phyloP scores from a whole-genome alignment of 1,140 invertebrate genomes.

The Drosophila sp. region DNA sequence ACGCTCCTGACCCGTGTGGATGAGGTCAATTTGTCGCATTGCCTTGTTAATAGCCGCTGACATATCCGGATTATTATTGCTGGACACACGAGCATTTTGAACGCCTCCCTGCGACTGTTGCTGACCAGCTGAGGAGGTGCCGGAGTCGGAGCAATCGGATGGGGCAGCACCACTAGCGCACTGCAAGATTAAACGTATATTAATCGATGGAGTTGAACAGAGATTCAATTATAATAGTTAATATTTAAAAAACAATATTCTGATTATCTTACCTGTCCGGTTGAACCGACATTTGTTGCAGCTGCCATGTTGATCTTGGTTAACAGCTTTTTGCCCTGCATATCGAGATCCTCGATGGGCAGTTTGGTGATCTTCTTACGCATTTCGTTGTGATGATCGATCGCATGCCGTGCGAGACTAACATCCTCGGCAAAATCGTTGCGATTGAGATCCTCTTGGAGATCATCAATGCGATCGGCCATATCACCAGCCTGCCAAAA shows the following conservation, averaged over 20 bases:
- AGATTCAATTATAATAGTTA: no score
- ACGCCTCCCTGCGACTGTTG: conserved; percentile 30
- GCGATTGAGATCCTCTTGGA: conserved; percentile 95
- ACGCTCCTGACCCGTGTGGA: conserved; percentile 94
- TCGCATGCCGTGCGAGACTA: conserved; percentile 93
- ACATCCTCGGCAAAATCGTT: conserved; percentile 97
- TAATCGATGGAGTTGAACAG: not conserved
- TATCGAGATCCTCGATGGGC: conserved; percentile 96
- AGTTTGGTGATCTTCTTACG: conserved; percentile 97
- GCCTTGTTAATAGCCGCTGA: conserved; percentile 88
- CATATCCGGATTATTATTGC: conserved; percentile 88
- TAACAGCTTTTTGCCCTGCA: conserved; percentile 86
- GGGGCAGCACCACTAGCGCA: conserved; percentile 44
- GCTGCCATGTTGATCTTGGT: conserved; percentile 73
- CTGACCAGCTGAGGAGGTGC: conserved; percentile 66
- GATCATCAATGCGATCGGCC: conserved; percentile 94
- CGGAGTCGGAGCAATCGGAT: conserved; percentile 72
- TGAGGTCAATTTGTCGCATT: conserved; percentile 91
- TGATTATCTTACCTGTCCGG: conserved; percentile 50
- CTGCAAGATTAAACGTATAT: conserved; percentile 20
- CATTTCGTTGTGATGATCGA: conserved; percentile 97
- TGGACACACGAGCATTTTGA: conserved; percentile 24
- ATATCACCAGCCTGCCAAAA: conserved; percentile 97
- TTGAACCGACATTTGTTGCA: conserved; percentile 38
- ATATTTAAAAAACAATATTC: not conserved